A percentile compares a stretch with the other conserved stretches of the same genome.
phyloP scores from a whole-genome alignment of 2,888 invertebrate species.

The Nematopogon swammerdamellus region DNA sequence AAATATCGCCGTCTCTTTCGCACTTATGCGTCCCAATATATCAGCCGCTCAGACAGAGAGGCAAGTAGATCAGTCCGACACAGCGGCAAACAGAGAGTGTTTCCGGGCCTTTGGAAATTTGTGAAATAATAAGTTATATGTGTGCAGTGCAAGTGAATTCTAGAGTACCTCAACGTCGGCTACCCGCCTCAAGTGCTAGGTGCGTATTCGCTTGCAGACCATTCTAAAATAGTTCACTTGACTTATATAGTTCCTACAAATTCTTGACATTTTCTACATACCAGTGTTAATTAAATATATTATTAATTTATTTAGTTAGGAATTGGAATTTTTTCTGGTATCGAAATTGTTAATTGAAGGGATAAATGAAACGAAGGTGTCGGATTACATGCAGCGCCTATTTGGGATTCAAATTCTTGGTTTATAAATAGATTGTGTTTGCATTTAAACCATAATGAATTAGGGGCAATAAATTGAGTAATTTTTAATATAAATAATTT shows the following conservation, averaged over 20 bases:
- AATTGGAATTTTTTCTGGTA: too few relatives aligned
- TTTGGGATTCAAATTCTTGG: neutral
- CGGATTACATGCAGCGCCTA: neutral
- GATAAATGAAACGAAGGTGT: neutral
- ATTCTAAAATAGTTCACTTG: neutral
- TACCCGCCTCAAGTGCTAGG: neutral
- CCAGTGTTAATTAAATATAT: too few relatives aligned
- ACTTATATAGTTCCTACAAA: too few relatives aligned
- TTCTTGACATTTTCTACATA: too few relatives aligned
- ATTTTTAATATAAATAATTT: too few relatives aligned
- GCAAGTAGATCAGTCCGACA: neutral
- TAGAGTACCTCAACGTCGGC: too few relatives aligned
- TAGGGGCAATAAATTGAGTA: too few relatives aligned
- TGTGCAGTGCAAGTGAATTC: neutral
- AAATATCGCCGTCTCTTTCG: conserved; percentile 1
- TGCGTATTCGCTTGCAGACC: neutral
- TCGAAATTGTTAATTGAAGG: too few relatives aligned
- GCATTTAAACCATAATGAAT: neutral
- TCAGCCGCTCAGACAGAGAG: conserved; percentile 1
- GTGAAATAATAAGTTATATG: neutral
- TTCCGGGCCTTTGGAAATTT: neutral
- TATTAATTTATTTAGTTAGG: too few relatives aligned
- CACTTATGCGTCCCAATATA: neutral
- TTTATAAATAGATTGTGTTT: neutral
- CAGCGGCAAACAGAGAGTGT: neutral